Evolutionary conservation across 2,113 vertebrate species (phyloP).

Genomic region (Bungarus multicinctus): DNA sequence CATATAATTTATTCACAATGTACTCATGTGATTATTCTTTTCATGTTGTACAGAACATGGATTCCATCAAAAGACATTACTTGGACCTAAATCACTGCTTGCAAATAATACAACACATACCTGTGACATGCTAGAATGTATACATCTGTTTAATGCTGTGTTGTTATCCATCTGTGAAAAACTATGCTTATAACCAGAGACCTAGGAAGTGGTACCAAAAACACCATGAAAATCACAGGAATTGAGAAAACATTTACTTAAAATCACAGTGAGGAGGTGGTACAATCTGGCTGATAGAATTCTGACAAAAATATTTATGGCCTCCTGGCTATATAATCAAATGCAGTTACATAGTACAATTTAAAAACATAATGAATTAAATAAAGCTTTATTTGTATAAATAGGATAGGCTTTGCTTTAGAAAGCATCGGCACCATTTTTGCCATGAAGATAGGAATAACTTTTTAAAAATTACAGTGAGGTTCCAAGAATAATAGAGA

Average conservation of each 20-base stretch:
- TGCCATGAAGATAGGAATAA: conserved; percentile 10
- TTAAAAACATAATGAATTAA: conserved; percentile 37
- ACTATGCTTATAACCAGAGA: not conserved
- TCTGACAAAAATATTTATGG: conserved; percentile 49
- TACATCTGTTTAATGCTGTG: not conserved
- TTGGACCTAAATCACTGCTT: not conserved
- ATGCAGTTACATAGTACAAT: conserved; percentile 34
- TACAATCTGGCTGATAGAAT: conserved; percentile 29
- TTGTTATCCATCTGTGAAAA: conserved; percentile 3
- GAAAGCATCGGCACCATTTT: not conserved
- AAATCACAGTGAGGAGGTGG: conserved; percentile 38
- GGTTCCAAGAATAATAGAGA: not conserved
- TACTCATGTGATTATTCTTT: not conserved
- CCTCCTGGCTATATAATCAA: conserved; percentile 44
- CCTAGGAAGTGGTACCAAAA: conserved; percentile 31
- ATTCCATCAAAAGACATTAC: not conserved
- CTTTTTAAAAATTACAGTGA: not conserved
- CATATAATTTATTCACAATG: not conserved
- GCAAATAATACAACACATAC: not conserved
- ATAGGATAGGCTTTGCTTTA: not conserved
- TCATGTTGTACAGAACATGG: not conserved
- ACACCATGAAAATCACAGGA: conserved; percentile 25
- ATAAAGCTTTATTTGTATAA: conserved; percentile 44
- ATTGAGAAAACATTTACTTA: conserved; percentile 30
- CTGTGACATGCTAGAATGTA: not conserved